Evolutionary conservation across 1,140 invertebrate genomes (phyloP).

Genomic region (Eupristina koningsbergeri): DNA sequence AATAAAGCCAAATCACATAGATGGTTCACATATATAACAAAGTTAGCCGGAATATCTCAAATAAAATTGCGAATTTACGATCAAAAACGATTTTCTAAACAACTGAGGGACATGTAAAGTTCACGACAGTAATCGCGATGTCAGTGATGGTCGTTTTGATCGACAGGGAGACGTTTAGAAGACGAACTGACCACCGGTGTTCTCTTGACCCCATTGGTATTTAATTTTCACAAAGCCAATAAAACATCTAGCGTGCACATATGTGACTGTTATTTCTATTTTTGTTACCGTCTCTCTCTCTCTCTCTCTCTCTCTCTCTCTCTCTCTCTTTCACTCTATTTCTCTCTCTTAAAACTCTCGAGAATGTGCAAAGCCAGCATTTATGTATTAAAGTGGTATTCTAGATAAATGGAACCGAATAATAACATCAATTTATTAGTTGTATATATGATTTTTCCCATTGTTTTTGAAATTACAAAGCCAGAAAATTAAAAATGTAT

Average conservation of each 20-base stretch:
- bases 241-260: constrained; percentile 45
- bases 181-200: neutral
- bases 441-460: too few species aligned
- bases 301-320: neutral
- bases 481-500: too few species aligned
- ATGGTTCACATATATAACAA: too few species aligned
- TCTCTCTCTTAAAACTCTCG: neutral
- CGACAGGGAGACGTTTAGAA: neutral
- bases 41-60: too few species aligned
- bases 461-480: too few species aligned
- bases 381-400: neutral
- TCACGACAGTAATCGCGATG: neutral
- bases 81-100: neutral
- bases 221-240: constrained; percentile 56
- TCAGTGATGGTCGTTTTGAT: neutral
- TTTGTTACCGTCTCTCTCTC: neutral
- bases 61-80: neutral
- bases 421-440: neutral
- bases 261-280: constrained; percentile 46
- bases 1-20: too few species aligned
- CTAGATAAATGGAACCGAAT: too few species aligned
- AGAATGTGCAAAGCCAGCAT: neutral
- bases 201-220: constrained; percentile 36
- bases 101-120: neutral
- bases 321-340: neutral